phyloP scores from a whole-genome alignment of 2,113 vertebrate genomes.

The Macaca mulatta region DNA sequence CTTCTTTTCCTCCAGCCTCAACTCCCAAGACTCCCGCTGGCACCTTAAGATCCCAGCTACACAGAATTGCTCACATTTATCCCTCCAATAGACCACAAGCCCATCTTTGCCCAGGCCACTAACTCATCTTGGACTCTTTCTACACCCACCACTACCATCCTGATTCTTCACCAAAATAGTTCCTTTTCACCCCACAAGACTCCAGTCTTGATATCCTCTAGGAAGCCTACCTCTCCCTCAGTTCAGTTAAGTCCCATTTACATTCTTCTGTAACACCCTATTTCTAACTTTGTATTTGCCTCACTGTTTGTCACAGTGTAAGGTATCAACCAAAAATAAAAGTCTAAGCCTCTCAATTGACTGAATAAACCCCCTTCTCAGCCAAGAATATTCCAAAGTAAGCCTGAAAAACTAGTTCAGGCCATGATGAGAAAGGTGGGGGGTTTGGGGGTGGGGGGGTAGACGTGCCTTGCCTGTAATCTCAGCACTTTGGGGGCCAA shows the following conservation, averaged over 20 bases:
- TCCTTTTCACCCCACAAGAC: background rate
- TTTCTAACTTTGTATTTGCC: background rate
- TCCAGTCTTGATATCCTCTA: background rate
- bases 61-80: background rate
- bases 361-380: too few species aligned
- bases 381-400: too few species aligned
- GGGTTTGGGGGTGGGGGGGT: too few species aligned
- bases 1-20: background rate
- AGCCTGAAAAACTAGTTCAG: too few species aligned
- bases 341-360: too few species aligned
- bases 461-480: too few species aligned
- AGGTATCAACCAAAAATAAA: background rate
- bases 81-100: background rate
- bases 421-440: too few species aligned
- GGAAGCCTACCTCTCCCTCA: background rate
- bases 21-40: background rate
- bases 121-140: background rate
- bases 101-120: background rate
- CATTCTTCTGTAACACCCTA: background rate
- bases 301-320: background rate
- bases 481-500: too few species aligned
- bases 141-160: background rate
- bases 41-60: background rate
- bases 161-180: background rate
- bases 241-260: background rate